Conservation (phyloP, 2,888 invertebrate genomes). For the Epistrophe eligans region DNA sequence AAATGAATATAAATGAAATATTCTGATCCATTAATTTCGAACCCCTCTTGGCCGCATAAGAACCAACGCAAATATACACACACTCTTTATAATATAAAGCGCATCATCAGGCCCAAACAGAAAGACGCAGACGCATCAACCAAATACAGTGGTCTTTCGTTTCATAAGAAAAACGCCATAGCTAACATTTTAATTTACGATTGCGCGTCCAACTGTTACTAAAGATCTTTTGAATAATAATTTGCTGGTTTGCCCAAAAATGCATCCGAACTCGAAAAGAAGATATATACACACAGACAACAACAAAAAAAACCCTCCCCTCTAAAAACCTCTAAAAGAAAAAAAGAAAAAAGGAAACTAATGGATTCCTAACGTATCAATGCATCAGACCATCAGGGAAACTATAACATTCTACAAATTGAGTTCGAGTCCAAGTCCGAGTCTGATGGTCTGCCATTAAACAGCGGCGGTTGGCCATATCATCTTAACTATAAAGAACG, state of each 20-base stretch:
- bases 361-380: slow-evolving; percentile 67
- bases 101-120: background rate
- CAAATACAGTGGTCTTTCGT: slow-evolving; percentile 5
- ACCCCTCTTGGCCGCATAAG: slow-evolving; percentile 22
- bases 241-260: slow-evolving; percentile 58
- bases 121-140: background rate
- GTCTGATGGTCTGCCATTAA: slow-evolving; percentile 61
- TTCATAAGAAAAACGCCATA: slow-evolving; percentile 47
- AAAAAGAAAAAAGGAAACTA: slow-evolving; percentile 44
- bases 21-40: slow-evolving; percentile 73
- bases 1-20: slow-evolving; percentile 75
- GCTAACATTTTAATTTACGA: slow-evolving; percentile 76
- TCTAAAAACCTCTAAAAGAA: slow-evolving; percentile 3
- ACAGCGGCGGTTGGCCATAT: slow-evolving; percentile 16
- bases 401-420: slow-evolving; percentile 54
- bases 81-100: background rate
- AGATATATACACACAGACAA: background rate
- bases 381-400: slow-evolving; percentile 34
- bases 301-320: slow-evolving; percentile 25
- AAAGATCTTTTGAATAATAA: slow-evolving; percentile 75
- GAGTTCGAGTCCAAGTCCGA: slow-evolving; percentile 33
- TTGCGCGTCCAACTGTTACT: slow-evolving; percentile 75
- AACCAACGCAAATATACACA: background rate
- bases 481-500: slow-evolving; percentile 1
- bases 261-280: slow-evolving; percentile 28